These are phyloP conservation scores for Malaclemys terrapin DNA, from an alignment of 2,113 vertebrate genomes.

Conservation along the genomic window DNA sequence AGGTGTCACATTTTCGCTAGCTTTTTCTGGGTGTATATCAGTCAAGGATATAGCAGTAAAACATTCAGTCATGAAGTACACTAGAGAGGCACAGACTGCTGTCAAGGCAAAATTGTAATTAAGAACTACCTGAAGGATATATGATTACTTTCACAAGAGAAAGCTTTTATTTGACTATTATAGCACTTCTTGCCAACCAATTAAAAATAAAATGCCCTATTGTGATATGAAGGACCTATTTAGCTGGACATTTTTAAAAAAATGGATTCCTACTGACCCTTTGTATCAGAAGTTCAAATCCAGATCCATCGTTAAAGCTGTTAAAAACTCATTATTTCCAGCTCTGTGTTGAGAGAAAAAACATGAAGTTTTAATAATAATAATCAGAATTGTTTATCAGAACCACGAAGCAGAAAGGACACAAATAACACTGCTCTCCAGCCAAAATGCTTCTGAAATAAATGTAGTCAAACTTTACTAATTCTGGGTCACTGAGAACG, in stretches of 20 bases:
- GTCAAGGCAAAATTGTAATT: neutral
- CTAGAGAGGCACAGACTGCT: neutral
- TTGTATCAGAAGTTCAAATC: slow-evolving; percentile 7
- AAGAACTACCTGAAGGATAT: accelerated
- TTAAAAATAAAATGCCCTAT: accelerated
- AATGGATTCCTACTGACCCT: neutral
- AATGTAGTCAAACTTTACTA: too few species aligned
- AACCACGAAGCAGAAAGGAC: neutral
- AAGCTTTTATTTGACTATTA: neutral
- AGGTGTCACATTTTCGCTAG: accelerated
- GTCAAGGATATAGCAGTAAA: neutral
- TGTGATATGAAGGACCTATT: neutral
- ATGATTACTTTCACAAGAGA: neutral
- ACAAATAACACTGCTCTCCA: accelerated
- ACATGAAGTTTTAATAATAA: neutral
- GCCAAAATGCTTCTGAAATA: too few species aligned
- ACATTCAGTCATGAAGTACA: neutral
- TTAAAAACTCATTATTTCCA: neutral
- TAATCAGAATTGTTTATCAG: slow-evolving; percentile 13
- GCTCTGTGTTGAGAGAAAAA: neutral
- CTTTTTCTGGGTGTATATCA: neutral
- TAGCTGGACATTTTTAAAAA: neutral
- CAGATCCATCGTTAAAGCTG: neutral
- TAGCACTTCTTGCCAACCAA: neutral
- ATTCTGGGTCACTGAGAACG: too few species aligned